Evolutionary conservation across 2,797 vertebrate species (phyloP).

Genomic region (Cacajao melanocephalus): DNA sequence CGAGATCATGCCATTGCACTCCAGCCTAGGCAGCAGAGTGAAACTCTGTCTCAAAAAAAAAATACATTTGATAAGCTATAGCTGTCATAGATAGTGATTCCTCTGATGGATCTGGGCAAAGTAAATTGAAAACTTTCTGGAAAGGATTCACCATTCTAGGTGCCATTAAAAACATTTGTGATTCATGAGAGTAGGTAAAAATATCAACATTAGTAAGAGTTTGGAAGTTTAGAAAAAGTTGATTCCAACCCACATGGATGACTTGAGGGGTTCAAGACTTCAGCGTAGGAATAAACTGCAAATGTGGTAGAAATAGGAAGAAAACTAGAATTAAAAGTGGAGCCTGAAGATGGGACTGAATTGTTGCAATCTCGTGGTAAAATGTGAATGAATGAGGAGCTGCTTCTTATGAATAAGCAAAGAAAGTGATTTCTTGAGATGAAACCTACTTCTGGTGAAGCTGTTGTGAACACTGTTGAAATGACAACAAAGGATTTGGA

Average conservation of each 20-base stretch:
- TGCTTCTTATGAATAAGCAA: background rate
- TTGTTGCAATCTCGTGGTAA: background rate
- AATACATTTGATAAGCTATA: background rate
- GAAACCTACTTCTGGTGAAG: background rate
- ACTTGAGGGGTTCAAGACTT: background rate
- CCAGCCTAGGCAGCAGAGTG: too few species aligned
- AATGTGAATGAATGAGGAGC: background rate
- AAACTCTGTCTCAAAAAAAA: too few species aligned
- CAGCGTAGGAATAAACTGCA: background rate
- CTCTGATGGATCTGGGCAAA: background rate
- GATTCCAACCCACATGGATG: background rate
- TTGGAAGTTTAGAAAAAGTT: background rate
- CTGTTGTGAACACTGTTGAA: background rate
- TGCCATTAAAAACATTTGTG: background rate
- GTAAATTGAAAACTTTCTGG: background rate
- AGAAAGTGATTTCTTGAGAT: background rate
- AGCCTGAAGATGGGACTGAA: background rate
- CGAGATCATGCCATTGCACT: too few species aligned
- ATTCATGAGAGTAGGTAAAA: background rate
- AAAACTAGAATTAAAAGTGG: background rate
- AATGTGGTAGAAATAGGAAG: background rate
- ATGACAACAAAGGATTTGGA: background rate
- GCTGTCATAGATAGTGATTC: background rate
- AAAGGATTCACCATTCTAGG: background rate
- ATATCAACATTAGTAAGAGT: background rate